Evolutionary conservation across 2,888 invertebrate genomes (phyloP).

Genomic region (Agonopterix arenella): DNA sequence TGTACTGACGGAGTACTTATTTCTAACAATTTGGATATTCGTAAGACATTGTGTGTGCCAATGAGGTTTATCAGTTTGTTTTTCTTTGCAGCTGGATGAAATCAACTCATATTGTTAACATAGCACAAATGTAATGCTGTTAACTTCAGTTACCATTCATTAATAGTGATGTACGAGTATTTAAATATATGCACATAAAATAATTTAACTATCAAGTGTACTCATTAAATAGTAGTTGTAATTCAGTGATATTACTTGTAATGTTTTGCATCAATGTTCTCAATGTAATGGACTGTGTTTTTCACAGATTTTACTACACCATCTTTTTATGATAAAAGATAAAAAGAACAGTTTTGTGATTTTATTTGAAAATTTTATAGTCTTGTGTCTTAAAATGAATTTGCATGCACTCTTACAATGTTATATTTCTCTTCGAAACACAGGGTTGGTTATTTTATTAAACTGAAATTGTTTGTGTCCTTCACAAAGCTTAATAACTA

Average conservation of each 20-base stretch:
- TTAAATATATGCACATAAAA: conserved; percentile 29
- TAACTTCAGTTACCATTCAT: conserved; percentile 57
- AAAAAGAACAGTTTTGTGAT: too few relatives aligned
- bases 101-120: conserved; percentile 12
- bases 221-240: conserved; percentile 37
- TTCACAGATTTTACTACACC: conserved; percentile 11
- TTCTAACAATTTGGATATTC: conserved; percentile 2
- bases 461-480: conserved; percentile 4
- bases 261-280: conserved; percentile 18
- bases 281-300: conserved; percentile 11
- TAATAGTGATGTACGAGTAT: conserved; percentile 17
- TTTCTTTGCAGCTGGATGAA: conserved; percentile 2
- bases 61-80: conserved; percentile 14
- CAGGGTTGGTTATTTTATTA: conserved; percentile 29
- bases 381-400: too few relatives aligned
- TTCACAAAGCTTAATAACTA: conserved; percentile 3
- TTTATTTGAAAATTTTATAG: too few relatives aligned
- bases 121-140: conserved; percentile 36
- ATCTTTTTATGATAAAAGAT: conserved; percentile 6
- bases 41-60: conserved; percentile 15
- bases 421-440: conserved; percentile 9
- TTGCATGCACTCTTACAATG: not conserved
- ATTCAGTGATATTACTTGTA: conserved; percentile 62
- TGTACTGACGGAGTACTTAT: conserved; percentile 13
- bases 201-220: conserved; percentile 34